Percentiles rank a stretch among this genome's conserved stretches.
phyloP scores from a whole-genome alignment of 2,888 invertebrate species.

The Fragum sueziense region DNA sequence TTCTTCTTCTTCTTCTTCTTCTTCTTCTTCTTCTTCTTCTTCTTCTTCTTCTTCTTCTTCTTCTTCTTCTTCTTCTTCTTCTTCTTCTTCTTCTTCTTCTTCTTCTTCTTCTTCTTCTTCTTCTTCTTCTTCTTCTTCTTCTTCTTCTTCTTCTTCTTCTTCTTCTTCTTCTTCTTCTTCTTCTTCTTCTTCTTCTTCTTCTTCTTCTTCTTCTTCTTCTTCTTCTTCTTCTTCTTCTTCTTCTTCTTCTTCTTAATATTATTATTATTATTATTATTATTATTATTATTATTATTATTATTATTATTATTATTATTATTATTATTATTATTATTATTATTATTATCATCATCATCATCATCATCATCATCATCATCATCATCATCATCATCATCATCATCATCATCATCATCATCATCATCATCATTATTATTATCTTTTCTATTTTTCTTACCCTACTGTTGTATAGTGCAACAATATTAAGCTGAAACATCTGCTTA shows the following conservation, averaged over 20 bases:
- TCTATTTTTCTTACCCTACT: no score
- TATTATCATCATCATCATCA: background rate
- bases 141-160: slow-evolving; percentile 1
- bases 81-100: background rate
- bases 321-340: slow-evolving; percentile 1
- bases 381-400: background rate
- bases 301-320: background rate
- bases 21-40: background rate
- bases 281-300: background rate
- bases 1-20: background rate
- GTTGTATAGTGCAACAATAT: no score
- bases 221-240: background rate
- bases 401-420: background rate
- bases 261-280: slow-evolving; percentile 3
- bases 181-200: background rate
- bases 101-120: background rate
- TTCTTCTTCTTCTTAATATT: no score
- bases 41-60: background rate
- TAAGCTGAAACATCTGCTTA: no score
- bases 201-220: slow-evolving; percentile 7
- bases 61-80: background rate
- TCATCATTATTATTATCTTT: no score
- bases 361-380: background rate
- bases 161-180: background rate
- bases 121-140: slow-evolving; percentile 1